phyloP scores from a whole-genome alignment of 2,113 vertebrate genomes.

The Camelus dromedarius region DNA sequence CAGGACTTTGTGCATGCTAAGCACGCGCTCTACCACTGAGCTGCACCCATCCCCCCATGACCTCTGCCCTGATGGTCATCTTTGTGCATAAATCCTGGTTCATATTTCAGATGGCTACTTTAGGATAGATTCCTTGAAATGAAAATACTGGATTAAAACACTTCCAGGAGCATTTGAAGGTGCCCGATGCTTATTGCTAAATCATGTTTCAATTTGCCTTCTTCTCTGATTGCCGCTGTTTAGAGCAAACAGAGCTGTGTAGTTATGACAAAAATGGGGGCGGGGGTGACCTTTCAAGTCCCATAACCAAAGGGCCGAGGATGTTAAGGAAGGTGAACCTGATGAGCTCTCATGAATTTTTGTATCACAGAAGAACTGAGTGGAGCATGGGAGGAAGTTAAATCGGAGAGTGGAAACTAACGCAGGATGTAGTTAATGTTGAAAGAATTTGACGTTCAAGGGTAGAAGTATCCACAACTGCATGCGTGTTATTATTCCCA shows the following conservation, averaged over 20 bases:
- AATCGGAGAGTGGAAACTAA: background rate
- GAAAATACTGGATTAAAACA: background rate
- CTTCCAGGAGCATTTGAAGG: background rate
- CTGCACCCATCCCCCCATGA: too few relatives aligned
- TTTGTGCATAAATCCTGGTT: background rate
- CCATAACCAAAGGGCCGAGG: background rate
- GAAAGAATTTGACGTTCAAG: conserved; percentile 35
- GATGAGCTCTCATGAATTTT: background rate
- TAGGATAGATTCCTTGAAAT: background rate
- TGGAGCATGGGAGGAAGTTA: background rate
- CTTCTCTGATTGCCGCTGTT: background rate
- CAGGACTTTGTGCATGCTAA: too few relatives aligned
- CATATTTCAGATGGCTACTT: background rate
- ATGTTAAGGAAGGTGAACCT: background rate
- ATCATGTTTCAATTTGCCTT: background rate
- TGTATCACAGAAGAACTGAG: background rate
- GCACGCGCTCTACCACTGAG: too few relatives aligned
- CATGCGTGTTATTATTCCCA: background rate
- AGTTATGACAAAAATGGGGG: background rate
- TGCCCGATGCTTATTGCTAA: background rate
- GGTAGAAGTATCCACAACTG: background rate
- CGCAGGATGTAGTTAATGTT: background rate
- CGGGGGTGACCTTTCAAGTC: background rate
- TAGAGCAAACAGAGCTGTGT: background rate
- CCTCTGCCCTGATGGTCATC: background rate